Evolutionary conservation across 1,140 invertebrate genomes (phyloP).

Genomic region (Drosophila parabipectinata): DNA sequence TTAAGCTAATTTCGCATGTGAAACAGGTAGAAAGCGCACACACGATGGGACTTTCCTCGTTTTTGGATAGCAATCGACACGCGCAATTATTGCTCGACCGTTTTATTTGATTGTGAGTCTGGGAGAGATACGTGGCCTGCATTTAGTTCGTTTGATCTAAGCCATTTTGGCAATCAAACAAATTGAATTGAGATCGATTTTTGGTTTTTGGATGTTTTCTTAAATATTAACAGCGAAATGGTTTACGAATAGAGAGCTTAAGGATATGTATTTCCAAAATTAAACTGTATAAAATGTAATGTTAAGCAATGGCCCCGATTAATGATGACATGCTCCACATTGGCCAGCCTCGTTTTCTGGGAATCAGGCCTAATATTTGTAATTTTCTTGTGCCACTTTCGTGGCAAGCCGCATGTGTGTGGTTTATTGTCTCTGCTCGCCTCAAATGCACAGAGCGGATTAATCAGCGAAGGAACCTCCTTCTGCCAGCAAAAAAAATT

Average conservation of each 20-base stretch:
- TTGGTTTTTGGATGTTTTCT: conserved; percentile 41
- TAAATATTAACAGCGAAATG: conserved; percentile 12
- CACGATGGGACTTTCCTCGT: conserved; percentile 51
- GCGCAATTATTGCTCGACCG: conserved; percentile 79
- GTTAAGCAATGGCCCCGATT: neutral
- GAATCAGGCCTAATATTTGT: conserved; percentile 45
- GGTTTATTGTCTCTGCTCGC: conserved; percentile 58
- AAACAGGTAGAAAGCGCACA: conserved; percentile 66
- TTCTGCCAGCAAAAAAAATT: conserved; percentile 41
- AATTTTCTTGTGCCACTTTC: conserved; percentile 50
- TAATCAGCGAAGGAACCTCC: conserved; percentile 57
- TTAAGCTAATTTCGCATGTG: conserved; percentile 78
- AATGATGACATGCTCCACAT: conserved; percentile 25
- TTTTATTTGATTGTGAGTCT: conserved; percentile 62
- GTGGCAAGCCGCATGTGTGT: conserved; percentile 13
- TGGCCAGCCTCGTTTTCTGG: conserved; percentile 40
- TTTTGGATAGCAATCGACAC: conserved; percentile 71
- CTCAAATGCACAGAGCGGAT: conserved; percentile 67
- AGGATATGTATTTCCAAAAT: neutral
- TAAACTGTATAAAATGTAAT: neutral
- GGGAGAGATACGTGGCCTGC: conserved; percentile 56
- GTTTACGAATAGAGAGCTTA: too few species aligned
- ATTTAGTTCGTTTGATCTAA: conserved; percentile 76
- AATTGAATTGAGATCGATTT: conserved; percentile 79
- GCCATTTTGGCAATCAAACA: conserved; percentile 66